phyloP scores from a whole-genome alignment of 2,888 invertebrate species.

The Dastarcus helophoroides region DNA sequence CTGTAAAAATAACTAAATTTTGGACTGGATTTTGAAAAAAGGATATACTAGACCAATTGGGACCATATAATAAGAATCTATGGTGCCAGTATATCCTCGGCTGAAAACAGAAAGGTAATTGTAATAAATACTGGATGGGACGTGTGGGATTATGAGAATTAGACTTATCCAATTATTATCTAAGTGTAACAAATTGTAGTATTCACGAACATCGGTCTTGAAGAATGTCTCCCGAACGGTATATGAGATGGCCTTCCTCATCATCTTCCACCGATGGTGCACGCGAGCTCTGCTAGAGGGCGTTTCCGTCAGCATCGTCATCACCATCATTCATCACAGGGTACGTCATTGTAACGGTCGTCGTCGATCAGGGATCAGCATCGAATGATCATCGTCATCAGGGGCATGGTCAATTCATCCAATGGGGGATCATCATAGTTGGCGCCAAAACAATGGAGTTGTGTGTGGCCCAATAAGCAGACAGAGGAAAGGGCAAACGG shows the following conservation, averaged over 20 bases:
- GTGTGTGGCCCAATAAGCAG: constrained; percentile 50
- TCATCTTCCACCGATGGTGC: constrained; percentile 96
- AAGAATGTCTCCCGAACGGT: constrained; percentile 97
- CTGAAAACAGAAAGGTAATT: constrained; percentile 25
- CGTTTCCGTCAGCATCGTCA: constrained; percentile 18
- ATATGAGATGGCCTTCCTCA: constrained; percentile 99
- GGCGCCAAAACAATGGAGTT: constrained; percentile 39
- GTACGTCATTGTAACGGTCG: constrained; percentile 21
- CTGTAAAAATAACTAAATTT: too few species aligned
- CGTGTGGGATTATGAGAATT: constrained; percentile 22
- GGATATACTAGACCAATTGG: too few species aligned
- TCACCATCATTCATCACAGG: constrained; percentile 19
- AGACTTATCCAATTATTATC: constrained; percentile 32
- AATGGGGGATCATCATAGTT: too few species aligned
- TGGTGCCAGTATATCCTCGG: constrained; percentile 15
- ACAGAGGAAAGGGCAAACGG: constrained; percentile 54
- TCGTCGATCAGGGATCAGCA: constrained; percentile 33
- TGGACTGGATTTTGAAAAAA: too few species aligned
- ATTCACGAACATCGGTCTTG: constrained; percentile 99
- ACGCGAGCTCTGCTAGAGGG: constrained; percentile 60
- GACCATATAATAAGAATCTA: too few species aligned
- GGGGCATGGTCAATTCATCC: constrained; percentile 31
- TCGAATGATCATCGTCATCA: constrained; percentile 46
- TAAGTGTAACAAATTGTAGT: constrained; percentile 37
- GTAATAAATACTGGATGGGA: constrained; percentile 23